A percentile compares a stretch with the other conserved stretches of the same genome.
Evolutionary conservation across 1,140 invertebrate species (phyloP).

Genomic region (Caenorhabditis tropicalis): DNA sequence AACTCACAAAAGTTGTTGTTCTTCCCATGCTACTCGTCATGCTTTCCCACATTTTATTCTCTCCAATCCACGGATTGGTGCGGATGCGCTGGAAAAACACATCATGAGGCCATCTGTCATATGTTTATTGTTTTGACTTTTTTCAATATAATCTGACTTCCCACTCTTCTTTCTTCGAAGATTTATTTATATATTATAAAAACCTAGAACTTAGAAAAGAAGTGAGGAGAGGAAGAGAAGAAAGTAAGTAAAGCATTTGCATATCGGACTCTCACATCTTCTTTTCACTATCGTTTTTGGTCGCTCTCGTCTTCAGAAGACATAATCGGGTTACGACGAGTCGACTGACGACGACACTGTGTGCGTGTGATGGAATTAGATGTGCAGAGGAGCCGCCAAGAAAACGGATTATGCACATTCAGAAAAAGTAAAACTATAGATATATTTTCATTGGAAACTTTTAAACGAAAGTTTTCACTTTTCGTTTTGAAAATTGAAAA

Average conservation of each 20-base stretch:
- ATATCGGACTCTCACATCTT: slow-evolving; percentile 38
- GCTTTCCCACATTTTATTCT: slow-evolving; percentile 31
- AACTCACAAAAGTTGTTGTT: background rate
- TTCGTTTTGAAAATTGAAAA: background rate
- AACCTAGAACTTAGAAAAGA: background rate
- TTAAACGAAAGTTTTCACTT: background rate
- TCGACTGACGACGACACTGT: slow-evolving; percentile 39
- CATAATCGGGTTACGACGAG: slow-evolving; percentile 39
- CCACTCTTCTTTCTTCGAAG: background rate
- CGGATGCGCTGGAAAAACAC: slow-evolving; percentile 16
- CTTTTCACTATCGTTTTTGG: slow-evolving; percentile 41
- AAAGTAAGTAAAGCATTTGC: slow-evolving; percentile 37
- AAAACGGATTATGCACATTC: slow-evolving; percentile 36
- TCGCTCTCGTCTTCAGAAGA: slow-evolving; percentile 7
- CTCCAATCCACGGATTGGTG: slow-evolving; percentile 30
- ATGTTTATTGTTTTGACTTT: slow-evolving; percentile 18
- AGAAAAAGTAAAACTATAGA: no score
- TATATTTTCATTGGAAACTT: no score
- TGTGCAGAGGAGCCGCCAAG: background rate
- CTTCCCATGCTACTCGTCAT: slow-evolving; percentile 35
- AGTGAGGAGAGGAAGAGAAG: background rate
- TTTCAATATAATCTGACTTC: background rate
- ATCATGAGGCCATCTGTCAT: slow-evolving; percentile 24
- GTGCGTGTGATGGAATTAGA: slow-evolving; percentile 34
- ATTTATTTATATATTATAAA: slow-evolving; percentile 12